Percentiles rank a stretch among this genome's conserved stretches.
These are phyloP conservation scores for Hystrix cristata DNA, from an alignment of 2,113 vertebrate genomes.

Conservation along the genomic window DNA sequence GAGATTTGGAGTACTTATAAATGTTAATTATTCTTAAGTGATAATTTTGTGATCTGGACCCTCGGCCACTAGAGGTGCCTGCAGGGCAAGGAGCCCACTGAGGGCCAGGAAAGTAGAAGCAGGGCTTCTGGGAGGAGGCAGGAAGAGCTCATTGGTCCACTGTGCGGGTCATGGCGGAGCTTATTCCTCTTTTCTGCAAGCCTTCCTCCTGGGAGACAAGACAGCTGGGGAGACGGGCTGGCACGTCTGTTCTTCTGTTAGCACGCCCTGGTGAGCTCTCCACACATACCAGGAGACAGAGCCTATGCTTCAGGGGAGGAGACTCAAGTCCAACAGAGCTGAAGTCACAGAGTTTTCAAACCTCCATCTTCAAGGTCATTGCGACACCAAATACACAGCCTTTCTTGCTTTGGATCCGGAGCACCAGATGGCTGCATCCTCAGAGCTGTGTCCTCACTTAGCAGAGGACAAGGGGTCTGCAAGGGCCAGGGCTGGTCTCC, in stretches of 20 bases:
- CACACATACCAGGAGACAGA: neutral
- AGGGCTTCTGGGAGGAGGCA: neutral
- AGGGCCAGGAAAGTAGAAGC: neutral
- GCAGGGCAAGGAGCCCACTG: neutral
- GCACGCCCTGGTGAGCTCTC: neutral
- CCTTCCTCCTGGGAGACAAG: neutral
- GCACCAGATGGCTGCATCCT: neutral
- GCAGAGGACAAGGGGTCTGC: neutral
- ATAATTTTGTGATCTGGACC: neutral
- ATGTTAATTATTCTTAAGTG: neutral
- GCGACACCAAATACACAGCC: neutral
- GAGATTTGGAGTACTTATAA: neutral
- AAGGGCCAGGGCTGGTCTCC: neutral
- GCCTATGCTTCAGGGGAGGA: neutral
- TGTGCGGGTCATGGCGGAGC: too few species aligned
- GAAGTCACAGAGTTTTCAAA: neutral
- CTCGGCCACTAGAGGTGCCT: neutral
- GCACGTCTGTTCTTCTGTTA: neutral
- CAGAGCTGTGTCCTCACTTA: neutral
- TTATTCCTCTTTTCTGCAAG: neutral
- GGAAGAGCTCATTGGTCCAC: too few species aligned
- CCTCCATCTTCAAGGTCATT: constrained; percentile 16
- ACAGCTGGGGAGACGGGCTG: neutral
- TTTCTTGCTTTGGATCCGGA: neutral
- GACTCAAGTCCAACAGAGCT: neutral